phyloP scores from a whole-genome alignment of 2,113 vertebrate species.

The Mobula birostris region DNA sequence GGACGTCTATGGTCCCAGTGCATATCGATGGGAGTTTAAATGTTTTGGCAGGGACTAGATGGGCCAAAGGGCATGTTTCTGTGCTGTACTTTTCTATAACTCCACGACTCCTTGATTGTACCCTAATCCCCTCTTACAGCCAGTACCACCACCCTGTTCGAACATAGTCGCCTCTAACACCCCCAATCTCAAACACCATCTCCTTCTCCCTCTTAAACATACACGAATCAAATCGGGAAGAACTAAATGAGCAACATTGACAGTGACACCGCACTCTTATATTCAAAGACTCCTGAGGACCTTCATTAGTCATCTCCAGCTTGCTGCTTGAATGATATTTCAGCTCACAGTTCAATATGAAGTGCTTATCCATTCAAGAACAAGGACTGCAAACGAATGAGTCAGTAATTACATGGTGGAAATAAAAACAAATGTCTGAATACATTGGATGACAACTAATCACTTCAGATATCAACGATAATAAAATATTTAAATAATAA shows the following conservation, averaged over 20 bases:
- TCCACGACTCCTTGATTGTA: too few species aligned
- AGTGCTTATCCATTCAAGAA: neutral
- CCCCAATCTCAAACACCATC: too few species aligned
- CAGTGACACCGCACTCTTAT: neutral
- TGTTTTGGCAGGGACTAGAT: too few species aligned
- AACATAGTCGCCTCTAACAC: too few species aligned
- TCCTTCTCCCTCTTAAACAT: neutral
- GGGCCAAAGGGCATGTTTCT: too few species aligned
- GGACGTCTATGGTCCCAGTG: too few species aligned
- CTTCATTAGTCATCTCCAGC: neutral
- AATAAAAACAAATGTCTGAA: neutral
- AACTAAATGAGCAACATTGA: too few species aligned
- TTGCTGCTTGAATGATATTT: neutral
- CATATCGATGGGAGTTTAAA: too few species aligned
- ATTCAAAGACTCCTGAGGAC: neutral
- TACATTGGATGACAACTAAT: neutral
- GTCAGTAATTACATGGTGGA: neutral
- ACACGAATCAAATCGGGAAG: too few species aligned
- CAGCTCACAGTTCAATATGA: neutral
- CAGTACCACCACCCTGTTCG: too few species aligned
- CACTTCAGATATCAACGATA: neutral
- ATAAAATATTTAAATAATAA: neutral
- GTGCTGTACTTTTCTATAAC: too few species aligned
- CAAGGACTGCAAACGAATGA: neutral
- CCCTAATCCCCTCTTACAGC: too few species aligned